Base-by-base conservation (phyloP, 2,888 invertebrate genomes). In the Macaria liturata region DNA sequence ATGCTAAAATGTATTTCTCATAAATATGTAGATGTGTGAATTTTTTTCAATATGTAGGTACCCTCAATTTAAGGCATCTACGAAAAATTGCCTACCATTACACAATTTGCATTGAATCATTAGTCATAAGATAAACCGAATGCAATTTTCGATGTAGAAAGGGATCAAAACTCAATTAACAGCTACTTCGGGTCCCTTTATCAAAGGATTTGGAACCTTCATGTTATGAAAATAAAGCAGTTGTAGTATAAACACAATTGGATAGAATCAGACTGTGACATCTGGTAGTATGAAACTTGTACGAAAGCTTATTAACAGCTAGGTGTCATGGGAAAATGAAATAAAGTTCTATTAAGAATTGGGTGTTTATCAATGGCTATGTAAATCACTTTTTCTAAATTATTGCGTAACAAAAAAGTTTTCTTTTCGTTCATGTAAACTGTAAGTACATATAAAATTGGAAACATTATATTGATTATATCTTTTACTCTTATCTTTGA, bases 111-210 rank as follows among this genome's bases (percentile, higher is more conserved):
- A 57, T 55, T 57, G 61, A 59, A 54, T 57, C 59, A 64, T 66
- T 64, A 64, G 52, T 55, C 47, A 31, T 46, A 52, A 61, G 61
- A 64, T 64, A 58, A 65, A 54, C 60, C 52, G 52, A 68, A 64
- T 60, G 67, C 58, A 60, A 68, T 66, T 66, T 59, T 56, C 62
- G 52, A 61, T 60, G 59, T 64, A 60, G 48, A 69, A 72, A 75
- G 78, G 79, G 80, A 79, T 78, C 75, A 76, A 78, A 83, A 82
- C 79, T 81, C 74, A 78, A 81, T 83, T 81, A 80, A 69, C 69
- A 59, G 63, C 68, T 54, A 53, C 55, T 47, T 54, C 20, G 32
- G 20, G 9, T n/a, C 30, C 9, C 9, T 48, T 50, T 57, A 48
- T 3, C 32, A 31, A 37, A 34, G 46, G 4, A 65, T 49, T 59